Evolutionary conservation across 1,140 invertebrate species (phyloP).

Genomic region (Drosophila ironensis): DNA sequence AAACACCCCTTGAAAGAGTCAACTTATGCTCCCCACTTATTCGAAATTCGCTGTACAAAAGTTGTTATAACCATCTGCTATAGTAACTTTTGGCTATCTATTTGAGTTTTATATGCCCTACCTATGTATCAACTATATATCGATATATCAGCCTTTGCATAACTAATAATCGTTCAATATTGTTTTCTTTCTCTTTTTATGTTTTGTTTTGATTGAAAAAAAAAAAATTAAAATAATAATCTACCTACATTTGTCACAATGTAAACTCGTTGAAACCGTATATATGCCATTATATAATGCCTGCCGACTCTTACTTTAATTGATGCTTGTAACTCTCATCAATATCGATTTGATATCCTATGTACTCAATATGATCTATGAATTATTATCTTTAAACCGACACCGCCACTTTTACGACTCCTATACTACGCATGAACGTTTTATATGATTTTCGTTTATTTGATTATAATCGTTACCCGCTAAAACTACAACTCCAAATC

Average conservation of each 20-base stretch:
- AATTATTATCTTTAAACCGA: constrained; percentile 19
- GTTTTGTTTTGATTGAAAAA: constrained; percentile 54
- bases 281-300: constrained; percentile 53
- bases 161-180: constrained; percentile 74
- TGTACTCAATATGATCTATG: constrained; percentile 9
- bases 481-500: constrained; percentile 22
- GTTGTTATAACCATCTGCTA: constrained; percentile 77
- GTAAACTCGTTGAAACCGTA: constrained; percentile 53
- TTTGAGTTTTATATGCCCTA: constrained; percentile 41
- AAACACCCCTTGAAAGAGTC: not conserved
- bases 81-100: constrained; percentile 76
- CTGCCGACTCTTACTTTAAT: constrained; percentile 75
- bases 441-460: constrained; percentile 62
- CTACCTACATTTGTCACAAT: constrained; percentile 68
- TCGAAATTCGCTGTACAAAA: constrained; percentile 66
- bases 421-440: constrained; percentile 67
- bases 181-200: constrained; percentile 80
- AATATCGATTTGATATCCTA: constrained; percentile 32
- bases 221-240: constrained; percentile 33
- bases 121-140: constrained; percentile 52
- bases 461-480: constrained; percentile 44
- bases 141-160: constrained; percentile 65
- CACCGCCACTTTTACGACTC: constrained; percentile 3
- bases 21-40: constrained; percentile 17
- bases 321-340: constrained; percentile 76